Evolutionary conservation across 2,888 invertebrate species (phyloP), one percentile per base, ranked within the genome.

Genomic region (Phrixothrix hirtus): DNA sequence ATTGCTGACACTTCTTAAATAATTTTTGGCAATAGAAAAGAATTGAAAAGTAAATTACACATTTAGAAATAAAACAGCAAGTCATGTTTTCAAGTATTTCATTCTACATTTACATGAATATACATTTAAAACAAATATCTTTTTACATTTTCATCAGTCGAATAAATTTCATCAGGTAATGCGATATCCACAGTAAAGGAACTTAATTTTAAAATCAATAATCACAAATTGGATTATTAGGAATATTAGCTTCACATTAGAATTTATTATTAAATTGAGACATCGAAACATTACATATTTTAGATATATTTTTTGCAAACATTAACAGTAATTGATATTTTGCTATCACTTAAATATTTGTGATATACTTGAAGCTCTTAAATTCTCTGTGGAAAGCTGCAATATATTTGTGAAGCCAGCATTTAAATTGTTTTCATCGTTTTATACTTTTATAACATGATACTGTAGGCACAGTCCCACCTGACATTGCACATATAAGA

Each of bases 91-190:
- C n/a, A 41, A 58, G 59, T 60, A 59, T 60, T 60, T 38, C 14
- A 56, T 58, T 66, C 67, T 67, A 67, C 66, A 62, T 59, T 61
- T 67, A 67, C 66, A 68, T 66, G 61, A 69, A 69, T 70, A 64
- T 69, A 70, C 69, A 69, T 64, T 67, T 59, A 67, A 63, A 66
- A 60, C 56, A 58, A 62, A 53, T 51, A 57, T 57, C 58, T 59
- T 59, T 47, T 60, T 64, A 62, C 57, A 62, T 63, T 55, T 55
- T 57, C 58, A 61, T 68, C 66, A 67, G 66, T 67, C 62, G 61
- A 60, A 56, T 55, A 52, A 51, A 43, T 47, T 47, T 46, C 6
- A 46, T 54, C 48, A 44, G 48, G 48, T 53, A 36, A 46, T 54
- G 43, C 44, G 31, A 47, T 48, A 39, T 48, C 38, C 47, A 13